Base-by-base conservation (phyloP, 2,113 vertebrate genomes). In the Plestiodon gilberti region DNA sequence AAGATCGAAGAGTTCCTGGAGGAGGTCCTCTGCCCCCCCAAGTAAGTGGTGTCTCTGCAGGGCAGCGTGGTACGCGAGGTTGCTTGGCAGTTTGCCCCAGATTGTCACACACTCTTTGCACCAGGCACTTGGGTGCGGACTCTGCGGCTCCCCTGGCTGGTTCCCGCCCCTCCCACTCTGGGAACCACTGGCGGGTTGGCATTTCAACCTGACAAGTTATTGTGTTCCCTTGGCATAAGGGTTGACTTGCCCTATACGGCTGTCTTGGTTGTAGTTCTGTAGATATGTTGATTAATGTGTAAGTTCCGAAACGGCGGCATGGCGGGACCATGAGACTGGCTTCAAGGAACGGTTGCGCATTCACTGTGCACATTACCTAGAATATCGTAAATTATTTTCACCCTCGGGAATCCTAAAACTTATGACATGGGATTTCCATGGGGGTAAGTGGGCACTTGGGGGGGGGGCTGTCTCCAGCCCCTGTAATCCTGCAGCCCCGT, bases 1-100 rank as follows among this genome's bases (percentile, higher is more conserved):
- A 99, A 99, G 96, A 99, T 99, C 67, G 98, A 99, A 93, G 99
- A 99, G 96, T 99, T 99, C 90, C 98, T 99, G 69, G 99, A 99
- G 95, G 98, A 99, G 81, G 95, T 99, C 86, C 97, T 99, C 83
- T 97, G 97, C 94, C 99, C 99, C 86, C 99, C 98, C 91, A 99
- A 98, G 99, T 99, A 93, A 97, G 98, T 96, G 86, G 98, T 96
- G 86, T 61, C 57, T 6, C 9, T 22, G 11, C 17, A 6, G 74
- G 48, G 28, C 28, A 20, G 6, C 8, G 14, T n/a, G 28, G 15
- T 55, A 35, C 9, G 6, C 33, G 20, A 38, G 52, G 43, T 48
- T n/a, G 30, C 30, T 33, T 14, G 65, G 25, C 38, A 52, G 10
- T 3, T 38, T 6, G 25, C 14, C 4, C 5, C 67, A n/a, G 57